A percentile compares a stretch with the other conserved stretches of the same genome.
Evolutionary conservation across 1,140 invertebrate species (phyloP).

Genomic region (Triops longicaudatus): DNA sequence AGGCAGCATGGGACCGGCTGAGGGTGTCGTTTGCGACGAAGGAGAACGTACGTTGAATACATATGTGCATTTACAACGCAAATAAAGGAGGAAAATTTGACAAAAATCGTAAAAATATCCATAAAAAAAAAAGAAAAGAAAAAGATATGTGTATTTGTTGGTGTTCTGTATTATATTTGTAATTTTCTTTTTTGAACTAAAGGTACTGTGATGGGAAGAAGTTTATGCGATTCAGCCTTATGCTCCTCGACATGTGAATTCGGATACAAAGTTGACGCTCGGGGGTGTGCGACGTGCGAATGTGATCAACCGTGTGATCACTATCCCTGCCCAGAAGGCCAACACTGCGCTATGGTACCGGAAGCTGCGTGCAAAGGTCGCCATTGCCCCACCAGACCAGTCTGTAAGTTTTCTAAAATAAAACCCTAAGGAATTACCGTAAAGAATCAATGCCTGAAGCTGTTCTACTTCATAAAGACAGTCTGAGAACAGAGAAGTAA

Average conservation of each 20-base stretch:
- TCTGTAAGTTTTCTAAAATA: conserved; percentile 47
- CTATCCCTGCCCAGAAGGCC: conserved; percentile 58
- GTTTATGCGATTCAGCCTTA: conserved; percentile 42
- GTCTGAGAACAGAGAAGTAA: too few species aligned
- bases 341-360: conserved; percentile 60
- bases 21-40: conserved; percentile 52
- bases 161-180: background rate
- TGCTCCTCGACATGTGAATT: conserved; percentile 75
- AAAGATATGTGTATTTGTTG: background rate
- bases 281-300: conserved; percentile 72
- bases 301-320: conserved; percentile 75
- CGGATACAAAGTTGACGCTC: conserved; percentile 64
- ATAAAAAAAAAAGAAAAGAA: conserved; percentile 24
- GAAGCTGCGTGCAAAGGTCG: conserved; percentile 58
- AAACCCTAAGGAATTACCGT: background rate
- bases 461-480: too few species aligned
- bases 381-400: conserved; percentile 60
- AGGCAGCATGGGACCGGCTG: conserved; percentile 65
- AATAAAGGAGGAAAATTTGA: background rate
- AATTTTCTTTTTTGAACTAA: conserved; percentile 31
- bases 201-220: conserved; percentile 38
- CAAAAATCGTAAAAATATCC: too few species aligned
- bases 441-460: background rate
- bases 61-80: background rate
- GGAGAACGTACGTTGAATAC: conserved; percentile 21